A percentile compares a stretch with the other conserved stretches of the same genome.
phyloP scores from a whole-genome alignment of 2,888 invertebrate genomes.

The Agrotis puta region DNA sequence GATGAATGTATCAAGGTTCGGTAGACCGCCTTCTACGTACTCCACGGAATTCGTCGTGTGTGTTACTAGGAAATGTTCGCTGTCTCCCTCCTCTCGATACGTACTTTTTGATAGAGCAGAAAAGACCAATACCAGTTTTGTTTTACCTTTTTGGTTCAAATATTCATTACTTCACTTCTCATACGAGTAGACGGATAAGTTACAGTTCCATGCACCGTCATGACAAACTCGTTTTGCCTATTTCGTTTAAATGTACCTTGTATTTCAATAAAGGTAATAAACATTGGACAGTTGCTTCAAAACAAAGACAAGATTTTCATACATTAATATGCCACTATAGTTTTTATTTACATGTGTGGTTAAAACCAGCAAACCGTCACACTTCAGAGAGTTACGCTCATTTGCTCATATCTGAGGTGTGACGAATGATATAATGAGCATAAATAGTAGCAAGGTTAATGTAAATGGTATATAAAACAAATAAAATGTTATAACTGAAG shows the following conservation, averaged over 20 bases:
- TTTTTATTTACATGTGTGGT: slow-evolving; percentile 8
- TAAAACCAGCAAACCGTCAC: slow-evolving; percentile 46
- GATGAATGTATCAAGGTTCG: slow-evolving; percentile 22
- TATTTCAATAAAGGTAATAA: no score
- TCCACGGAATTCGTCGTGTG: slow-evolving; percentile 1
- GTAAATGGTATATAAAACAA: slow-evolving; percentile 34
- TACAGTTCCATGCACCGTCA: background rate
- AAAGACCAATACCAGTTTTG: no score
- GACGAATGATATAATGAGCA: slow-evolving; percentile 57
- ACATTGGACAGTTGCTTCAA: background rate
- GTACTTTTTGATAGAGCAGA: background rate
- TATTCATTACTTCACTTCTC: background rate
- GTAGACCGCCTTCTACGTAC: background rate
- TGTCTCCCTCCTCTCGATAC: background rate
- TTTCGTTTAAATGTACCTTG: background rate
- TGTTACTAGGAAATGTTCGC: background rate
- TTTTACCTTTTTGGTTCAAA: background rate
- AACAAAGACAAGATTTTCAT: slow-evolving; percentile 11
- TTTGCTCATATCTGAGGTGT: slow-evolving; percentile 54
- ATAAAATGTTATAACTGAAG: slow-evolving; percentile 25
- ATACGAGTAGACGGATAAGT: no score
- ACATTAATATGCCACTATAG: slow-evolving; percentile 17
- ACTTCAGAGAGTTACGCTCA: slow-evolving; percentile 56
- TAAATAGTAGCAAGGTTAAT: slow-evolving; percentile 54
- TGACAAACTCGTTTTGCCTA: background rate